Evolutionary conservation across 1,140 invertebrate species (phyloP), one percentile per base, ranked within the genome.

Genomic region (Frieseomelitta varia): DNA sequence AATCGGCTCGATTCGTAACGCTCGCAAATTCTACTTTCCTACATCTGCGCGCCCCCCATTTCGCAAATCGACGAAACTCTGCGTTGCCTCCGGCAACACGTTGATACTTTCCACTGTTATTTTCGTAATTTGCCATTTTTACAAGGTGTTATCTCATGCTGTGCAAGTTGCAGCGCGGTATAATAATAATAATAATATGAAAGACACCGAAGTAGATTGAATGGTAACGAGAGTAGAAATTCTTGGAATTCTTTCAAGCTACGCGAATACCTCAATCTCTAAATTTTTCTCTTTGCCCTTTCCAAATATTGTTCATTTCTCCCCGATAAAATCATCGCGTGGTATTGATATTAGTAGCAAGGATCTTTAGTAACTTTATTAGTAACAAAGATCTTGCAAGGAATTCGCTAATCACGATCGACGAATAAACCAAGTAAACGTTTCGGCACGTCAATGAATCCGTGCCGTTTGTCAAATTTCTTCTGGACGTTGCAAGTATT

Each of bases 1-100:
- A 93, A 93, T 92, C 90, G 88, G 90, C 87, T 73, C 85, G 90
- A 92, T 92, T 92, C 87, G 90, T 87, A 87, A 86, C 90, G 89
- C 87, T 88, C 85, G 89, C 91, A 92, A 93, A 93, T 91, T 92
- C 91, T 90, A 89, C 84, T 87, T 76, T 63, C 78, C 86, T 72
- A 77, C 85, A 78, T 51, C 39, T 21, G 73, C 73, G 39, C 21
- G 27, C 6, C 39, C 39, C 30, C 79, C 17, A 17, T 39, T 30
- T 47, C 81, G 74, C 51, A 65, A 83, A 77, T 69, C 72, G 55
- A 56, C 63, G 61, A 79, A 73, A 84, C 65, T n/a, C 1, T 21
- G 2, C 17, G 55, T n/a, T 15, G 56, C 53, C 27, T 6, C 30
- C 12, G 15, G 63, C 12, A 30, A 15, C 30, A 30, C 39, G n/a